Percentiles rank a stretch among this genome's conserved stretches.
Evolutionary conservation across 2,888 invertebrate species (phyloP).

Genomic region (Lithophane leautieri): DNA sequence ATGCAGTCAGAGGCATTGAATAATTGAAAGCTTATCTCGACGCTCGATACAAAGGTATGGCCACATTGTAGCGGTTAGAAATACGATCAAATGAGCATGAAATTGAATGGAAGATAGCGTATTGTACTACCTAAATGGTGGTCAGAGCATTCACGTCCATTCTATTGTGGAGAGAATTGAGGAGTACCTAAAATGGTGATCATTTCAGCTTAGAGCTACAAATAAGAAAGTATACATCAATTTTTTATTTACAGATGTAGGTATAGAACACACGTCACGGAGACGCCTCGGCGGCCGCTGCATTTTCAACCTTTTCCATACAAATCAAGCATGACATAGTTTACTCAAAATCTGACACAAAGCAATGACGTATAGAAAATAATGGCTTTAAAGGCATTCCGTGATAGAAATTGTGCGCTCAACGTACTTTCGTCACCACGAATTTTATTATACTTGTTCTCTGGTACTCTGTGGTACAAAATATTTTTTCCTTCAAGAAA

Average conservation of each 20-base stretch:
- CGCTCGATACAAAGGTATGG: slow-evolving; percentile 29
- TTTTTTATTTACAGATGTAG: not conserved
- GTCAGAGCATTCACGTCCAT: too few relatives aligned
- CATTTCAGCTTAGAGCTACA: not conserved
- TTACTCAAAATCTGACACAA: not conserved
- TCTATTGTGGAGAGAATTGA: not conserved
- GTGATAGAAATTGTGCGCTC: too few relatives aligned
- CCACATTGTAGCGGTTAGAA: slow-evolving; percentile 33
- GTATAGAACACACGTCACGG: not conserved
- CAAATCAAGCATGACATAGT: not conserved
- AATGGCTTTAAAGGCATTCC: too few relatives aligned
- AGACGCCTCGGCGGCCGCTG: not conserved
- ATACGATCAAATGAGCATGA: slow-evolving; percentile 13
- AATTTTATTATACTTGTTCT: too few relatives aligned
- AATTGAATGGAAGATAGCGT: slow-evolving; percentile 7
- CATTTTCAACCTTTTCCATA: not conserved
- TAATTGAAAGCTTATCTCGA: slow-evolving; percentile 73
- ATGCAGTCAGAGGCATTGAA: slow-evolving; percentile 67
- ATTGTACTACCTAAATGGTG: not conserved
- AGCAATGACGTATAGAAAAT: too few relatives aligned
- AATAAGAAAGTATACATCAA: not conserved
- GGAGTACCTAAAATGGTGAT: not conserved
- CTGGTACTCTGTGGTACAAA: too few relatives aligned
- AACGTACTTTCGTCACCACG: too few relatives aligned
- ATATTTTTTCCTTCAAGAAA: too few relatives aligned